Evolutionary conservation across 2,888 invertebrate genomes (phyloP).

Genomic region (Patella caerulea): DNA sequence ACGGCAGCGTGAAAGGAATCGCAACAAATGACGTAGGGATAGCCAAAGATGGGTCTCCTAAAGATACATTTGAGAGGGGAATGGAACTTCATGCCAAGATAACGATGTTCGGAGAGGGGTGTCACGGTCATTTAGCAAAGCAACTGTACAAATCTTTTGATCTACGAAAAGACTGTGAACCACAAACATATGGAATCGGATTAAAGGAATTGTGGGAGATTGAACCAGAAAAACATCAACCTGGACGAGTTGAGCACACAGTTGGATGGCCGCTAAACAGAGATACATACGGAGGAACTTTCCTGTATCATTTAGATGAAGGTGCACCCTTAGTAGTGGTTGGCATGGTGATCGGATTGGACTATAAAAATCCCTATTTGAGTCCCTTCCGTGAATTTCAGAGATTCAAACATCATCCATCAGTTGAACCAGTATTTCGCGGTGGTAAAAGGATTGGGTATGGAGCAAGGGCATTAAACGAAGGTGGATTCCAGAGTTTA

Average conservation of each 20-base stretch:
- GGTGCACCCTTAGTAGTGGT: slow-evolving; percentile 87
- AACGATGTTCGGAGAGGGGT: slow-evolving; percentile 97
- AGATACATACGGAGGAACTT: slow-evolving; percentile 96
- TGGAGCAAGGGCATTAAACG: slow-evolving; percentile 96
- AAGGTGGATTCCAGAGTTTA: slow-evolving; percentile 87
- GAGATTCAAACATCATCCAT: slow-evolving; percentile 93
- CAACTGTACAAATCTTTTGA: slow-evolving; percentile 87
- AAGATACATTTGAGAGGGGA: slow-evolving; percentile 95
- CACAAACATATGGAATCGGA: slow-evolving; percentile 95
- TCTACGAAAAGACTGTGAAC: slow-evolving; percentile 84
- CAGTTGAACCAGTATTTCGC: slow-evolving; percentile 74
- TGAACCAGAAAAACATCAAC: slow-evolving; percentile 86
- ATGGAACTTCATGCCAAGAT: slow-evolving; percentile 99
- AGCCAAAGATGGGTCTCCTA: slow-evolving; percentile 96
- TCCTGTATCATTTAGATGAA: slow-evolving; percentile 85
- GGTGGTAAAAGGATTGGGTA: slow-evolving; percentile 81
- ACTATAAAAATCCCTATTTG: slow-evolving; percentile 95
- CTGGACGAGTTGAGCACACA: slow-evolving; percentile 95
- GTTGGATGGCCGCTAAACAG: slow-evolving; percentile 96
- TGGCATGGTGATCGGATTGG: slow-evolving; percentile 93
- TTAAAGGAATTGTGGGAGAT: slow-evolving; percentile 89
- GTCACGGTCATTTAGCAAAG: slow-evolving; percentile 96
- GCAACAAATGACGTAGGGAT: slow-evolving; percentile 99
- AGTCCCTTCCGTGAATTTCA: slow-evolving; percentile 93
- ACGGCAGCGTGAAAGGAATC: slow-evolving; percentile 94